Evolutionary conservation across 2,888 invertebrate species (phyloP).

Genomic region (Drosophila pseudotakahashii): DNA sequence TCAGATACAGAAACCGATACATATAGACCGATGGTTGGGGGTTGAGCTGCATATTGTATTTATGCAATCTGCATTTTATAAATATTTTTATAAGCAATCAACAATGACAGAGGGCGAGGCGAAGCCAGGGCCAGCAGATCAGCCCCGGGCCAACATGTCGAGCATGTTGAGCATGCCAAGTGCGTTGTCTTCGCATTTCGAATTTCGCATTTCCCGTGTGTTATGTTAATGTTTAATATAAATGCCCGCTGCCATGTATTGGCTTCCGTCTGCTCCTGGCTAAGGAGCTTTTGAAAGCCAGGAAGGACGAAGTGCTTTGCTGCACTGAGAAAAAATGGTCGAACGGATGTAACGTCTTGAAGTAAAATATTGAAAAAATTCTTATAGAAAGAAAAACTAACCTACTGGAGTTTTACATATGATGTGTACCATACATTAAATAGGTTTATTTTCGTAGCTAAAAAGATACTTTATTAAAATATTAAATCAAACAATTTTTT

Average conservation of each 20-base stretch:
- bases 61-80: conserved; percentile 78
- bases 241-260: conserved; percentile 71
- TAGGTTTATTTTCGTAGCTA: too few species aligned
- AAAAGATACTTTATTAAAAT: too few species aligned
- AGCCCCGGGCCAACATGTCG: conserved; percentile 54
- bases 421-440: too few species aligned
- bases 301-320: conserved; percentile 36
- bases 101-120: conserved; percentile 56
- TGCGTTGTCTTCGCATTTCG: conserved; percentile 51
- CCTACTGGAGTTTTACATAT: too few species aligned
- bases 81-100: conserved; percentile 73
- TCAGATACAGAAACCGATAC: conserved; percentile 5
- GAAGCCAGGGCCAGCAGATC: conserved; percentile 37
- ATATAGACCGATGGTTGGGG: conserved; percentile 5
- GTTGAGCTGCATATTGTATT: conserved; percentile 50
- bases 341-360: background rate
- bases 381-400: too few species aligned
- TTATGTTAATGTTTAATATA: conserved; percentile 74
- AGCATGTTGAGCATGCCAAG: conserved; percentile 69
- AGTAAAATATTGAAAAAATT: background rate
- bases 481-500: too few species aligned
- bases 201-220: conserved; percentile 43
- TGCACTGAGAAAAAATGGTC: conserved; percentile 13
- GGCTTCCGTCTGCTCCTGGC: conserved; percentile 51
- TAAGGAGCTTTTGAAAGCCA: conserved; percentile 31